phyloP scores from a whole-genome alignment of 2,888 invertebrate genomes.

The Caenorhabditis afra region DNA sequence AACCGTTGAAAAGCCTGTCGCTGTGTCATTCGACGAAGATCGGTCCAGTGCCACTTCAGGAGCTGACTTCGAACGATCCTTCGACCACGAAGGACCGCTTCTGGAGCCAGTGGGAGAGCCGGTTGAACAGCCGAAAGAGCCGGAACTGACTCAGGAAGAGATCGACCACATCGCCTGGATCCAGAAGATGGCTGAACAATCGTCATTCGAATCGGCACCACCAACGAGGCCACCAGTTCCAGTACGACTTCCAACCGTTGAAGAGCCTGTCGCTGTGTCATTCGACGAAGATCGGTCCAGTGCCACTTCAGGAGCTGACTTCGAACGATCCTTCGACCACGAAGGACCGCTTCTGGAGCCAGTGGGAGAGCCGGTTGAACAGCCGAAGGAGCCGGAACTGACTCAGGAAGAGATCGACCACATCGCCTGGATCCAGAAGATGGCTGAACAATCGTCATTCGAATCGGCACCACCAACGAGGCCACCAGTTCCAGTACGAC shows the following conservation, averaged over 20 bases:
- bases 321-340: not conserved
- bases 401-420: too few species aligned
- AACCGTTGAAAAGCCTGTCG: slow-evolving; percentile 5
- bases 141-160: slow-evolving; percentile 60
- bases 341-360: not conserved
- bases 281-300: not conserved
- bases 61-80: slow-evolving; percentile 47
- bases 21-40: not conserved
- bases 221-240: slow-evolving; percentile 17
- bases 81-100: slow-evolving; percentile 19
- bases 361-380: not conserved
- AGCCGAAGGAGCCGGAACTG: too few species aligned
- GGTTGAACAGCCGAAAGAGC: not conserved
- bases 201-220: slow-evolving; percentile 10
- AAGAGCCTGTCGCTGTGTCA: slow-evolving; percentile 4
- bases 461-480: too few species aligned
- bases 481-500: too few species aligned
- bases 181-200: slow-evolving; percentile 51
- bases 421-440: too few species aligned
- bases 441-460: too few species aligned
- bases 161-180: slow-evolving; percentile 60
- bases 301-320: slow-evolving; percentile 2
- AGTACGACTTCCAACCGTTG: not conserved
- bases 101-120: not conserved
- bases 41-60: slow-evolving; percentile 42